Evolutionary conservation across 2,113 vertebrate species (phyloP), one percentile per base, ranked within the genome.

Genomic region (Tenrec ecaudatus): DNA sequence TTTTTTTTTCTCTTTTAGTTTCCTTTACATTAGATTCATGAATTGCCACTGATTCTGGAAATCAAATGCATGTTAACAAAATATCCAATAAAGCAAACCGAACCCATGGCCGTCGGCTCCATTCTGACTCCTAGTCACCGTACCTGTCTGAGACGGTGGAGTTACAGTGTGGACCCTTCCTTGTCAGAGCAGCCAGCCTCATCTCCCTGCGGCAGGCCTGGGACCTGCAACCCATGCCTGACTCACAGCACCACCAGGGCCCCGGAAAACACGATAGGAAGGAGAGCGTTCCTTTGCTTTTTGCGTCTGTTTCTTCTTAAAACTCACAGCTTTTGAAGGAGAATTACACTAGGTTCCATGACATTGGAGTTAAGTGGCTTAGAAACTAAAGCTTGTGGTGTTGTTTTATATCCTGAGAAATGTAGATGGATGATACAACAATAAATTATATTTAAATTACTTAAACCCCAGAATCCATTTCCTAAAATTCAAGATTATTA

Each of bases 291-390:
- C 27, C 29, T 47, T 93, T 14, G 60, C 2, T 80, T 10, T 53
- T 31, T 81, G 40, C 40, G 4, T 79, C 93, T 82, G 77, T 53
- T 93, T 93, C 86, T 83, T 90, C 33, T 88, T 75, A 6, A 95
- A 94, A 95, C 66, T 90, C 77, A 88, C 10, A 90, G 58, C 77
- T 75, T 87, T 68, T 86, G 92, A 53, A 84, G 75, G 23, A 92
- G 68, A 71, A 27, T 79, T n/a, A 89, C 62, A 66, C 2, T 77
- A 75, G 29, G 38, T 69, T 93, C 81, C 85, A 86, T n/a, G 69
- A 89, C 80, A 31, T 19, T 38, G 69, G 43, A 91, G 12, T 62
- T 47, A 53, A 89, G 33, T 43, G 5, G 20, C 78, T 87, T 84
- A 89, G 58, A 89, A 86, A 89, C 40, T 88, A 91, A 94, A 17